Conservation (phyloP, 2,888 invertebrate species). For the Drosophila aldrichi region DNA sequence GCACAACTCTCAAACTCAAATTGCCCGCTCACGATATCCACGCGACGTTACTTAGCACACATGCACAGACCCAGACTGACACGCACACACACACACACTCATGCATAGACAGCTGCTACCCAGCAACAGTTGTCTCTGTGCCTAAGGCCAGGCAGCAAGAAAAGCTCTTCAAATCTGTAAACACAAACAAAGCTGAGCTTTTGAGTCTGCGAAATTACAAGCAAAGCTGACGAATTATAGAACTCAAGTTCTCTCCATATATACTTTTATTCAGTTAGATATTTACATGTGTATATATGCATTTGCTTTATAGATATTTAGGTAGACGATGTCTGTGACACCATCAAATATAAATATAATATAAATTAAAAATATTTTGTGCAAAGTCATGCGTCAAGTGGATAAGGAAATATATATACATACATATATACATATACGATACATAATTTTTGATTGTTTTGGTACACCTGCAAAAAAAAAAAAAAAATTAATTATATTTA, state of each 20-base stretch:
- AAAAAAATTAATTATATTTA: background rate
- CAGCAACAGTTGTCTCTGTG: constrained; percentile 7
- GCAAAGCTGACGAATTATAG: background rate
- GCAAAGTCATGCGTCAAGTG: background rate
- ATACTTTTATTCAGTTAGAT: background rate
- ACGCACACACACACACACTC: background rate
- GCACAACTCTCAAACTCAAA: constrained; percentile 34
- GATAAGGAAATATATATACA: background rate
- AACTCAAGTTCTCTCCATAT: background rate
- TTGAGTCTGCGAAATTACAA: background rate
- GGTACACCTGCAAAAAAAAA: background rate
- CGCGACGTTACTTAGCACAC: constrained; percentile 46
- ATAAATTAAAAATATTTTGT: too few relatives aligned
- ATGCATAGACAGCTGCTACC: background rate
- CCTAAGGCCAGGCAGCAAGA: background rate
- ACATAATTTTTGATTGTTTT: background rate
- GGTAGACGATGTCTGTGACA: background rate
- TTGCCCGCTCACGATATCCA: constrained; percentile 59
- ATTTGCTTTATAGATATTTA: background rate
- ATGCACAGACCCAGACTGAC: background rate
- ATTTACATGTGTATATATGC: background rate
- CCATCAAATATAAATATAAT: background rate
- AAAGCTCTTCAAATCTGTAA: background rate
- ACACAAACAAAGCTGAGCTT: background rate
- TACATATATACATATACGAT: background rate